A percentile compares a stretch with the other conserved stretches of the same genome.
These are phyloP conservation scores for Zoanthus sansibaricus DNA, from an alignment of 92 coral and sea anemone species.

Conservation along the genomic window DNA sequence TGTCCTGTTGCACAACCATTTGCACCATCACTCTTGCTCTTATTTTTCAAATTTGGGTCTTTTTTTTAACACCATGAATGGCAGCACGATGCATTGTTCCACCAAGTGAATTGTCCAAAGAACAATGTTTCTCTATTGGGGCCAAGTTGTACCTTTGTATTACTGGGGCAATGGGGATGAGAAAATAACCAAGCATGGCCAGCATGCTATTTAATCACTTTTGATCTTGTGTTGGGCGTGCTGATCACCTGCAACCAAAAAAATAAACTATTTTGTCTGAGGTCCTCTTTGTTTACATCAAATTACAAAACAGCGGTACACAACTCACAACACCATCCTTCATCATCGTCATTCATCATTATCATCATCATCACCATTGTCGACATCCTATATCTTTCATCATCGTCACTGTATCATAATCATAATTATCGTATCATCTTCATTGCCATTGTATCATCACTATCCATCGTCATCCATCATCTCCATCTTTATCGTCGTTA, in stretches of 20 bases:
- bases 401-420: too few species aligned
- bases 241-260: slow-evolving; percentile 37
- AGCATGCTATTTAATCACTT: slow-evolving; percentile 36
- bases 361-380: too few species aligned
- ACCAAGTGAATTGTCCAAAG: background rate
- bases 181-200: slow-evolving; percentile 10
- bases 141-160: background rate
- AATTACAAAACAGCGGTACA: too few species aligned
- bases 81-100: background rate
- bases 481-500: too few species aligned
- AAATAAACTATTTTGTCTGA: too few species aligned
- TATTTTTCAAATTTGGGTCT: background rate
- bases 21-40: background rate
- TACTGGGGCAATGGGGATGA: background rate
- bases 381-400: too few species aligned
- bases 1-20: background rate
- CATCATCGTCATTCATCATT: too few species aligned
- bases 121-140: background rate
- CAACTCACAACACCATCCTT: too few species aligned
- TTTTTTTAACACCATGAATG: background rate
- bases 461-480: too few species aligned
- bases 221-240: slow-evolving; percentile 40
- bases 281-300: too few species aligned
- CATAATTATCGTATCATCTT: too few species aligned
- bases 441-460: too few species aligned